These are phyloP conservation scores for Smutsia temminckii DNA, from an alignment of 2,797 vertebrate species.

Conservation along the genomic window DNA sequence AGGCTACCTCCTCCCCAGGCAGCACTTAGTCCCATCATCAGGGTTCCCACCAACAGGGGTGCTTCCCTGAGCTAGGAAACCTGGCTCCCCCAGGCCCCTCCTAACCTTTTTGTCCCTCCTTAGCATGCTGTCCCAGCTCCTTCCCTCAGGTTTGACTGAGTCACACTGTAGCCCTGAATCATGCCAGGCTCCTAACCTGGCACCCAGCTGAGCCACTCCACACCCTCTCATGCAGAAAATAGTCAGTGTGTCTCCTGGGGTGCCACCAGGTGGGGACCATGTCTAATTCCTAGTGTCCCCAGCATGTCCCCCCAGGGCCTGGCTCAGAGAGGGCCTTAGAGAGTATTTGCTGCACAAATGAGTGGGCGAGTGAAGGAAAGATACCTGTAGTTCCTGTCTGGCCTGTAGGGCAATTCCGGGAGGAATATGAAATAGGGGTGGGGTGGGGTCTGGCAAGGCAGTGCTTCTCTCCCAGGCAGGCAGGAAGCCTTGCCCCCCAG, in stretches of 20 bases:
- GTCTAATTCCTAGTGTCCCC: background rate
- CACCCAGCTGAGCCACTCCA: background rate
- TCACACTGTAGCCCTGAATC: background rate
- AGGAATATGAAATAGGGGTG: background rate
- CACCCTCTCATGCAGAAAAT: background rate
- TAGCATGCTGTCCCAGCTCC: background rate
- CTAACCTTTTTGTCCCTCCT: background rate
- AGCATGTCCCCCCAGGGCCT: background rate
- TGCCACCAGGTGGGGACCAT: background rate
- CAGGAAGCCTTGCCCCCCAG: slow-evolving; percentile 44
- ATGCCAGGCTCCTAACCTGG: background rate
- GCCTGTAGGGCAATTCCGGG: background rate
- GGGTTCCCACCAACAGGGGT: background rate
- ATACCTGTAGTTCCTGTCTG: background rate
- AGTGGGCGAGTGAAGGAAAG: background rate
- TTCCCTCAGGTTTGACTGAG: background rate
- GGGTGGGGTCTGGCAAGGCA: background rate
- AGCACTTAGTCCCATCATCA: too few species aligned
- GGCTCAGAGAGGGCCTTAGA: background rate
- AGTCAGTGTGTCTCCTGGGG: background rate
- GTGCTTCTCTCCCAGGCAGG: slow-evolving; percentile 20
- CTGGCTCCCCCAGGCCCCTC: fast-evolving
- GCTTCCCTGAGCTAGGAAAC: background rate
- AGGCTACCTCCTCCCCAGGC: background rate
- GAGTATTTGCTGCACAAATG: background rate